These are phyloP conservation scores for Helogale parvula DNA, from an alignment of 2,113 vertebrate species.

Conservation along the genomic window DNA sequence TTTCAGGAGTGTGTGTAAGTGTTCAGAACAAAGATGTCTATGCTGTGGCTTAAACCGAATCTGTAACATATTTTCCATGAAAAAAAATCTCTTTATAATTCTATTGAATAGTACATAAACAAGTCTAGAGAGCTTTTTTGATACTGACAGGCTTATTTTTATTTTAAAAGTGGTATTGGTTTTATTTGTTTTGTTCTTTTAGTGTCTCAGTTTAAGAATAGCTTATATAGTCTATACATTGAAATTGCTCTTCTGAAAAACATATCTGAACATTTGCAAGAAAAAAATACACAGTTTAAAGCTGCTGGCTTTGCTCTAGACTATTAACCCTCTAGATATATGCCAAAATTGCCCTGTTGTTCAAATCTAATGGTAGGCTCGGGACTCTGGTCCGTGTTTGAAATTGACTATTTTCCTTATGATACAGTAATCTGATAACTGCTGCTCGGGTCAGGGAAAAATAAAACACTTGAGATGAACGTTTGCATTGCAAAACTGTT, in stretches of 20 bases:
- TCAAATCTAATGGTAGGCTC: conserved; percentile 49
- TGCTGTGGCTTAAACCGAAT: background rate
- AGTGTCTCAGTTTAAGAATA: conserved; percentile 57
- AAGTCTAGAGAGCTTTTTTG: conserved; percentile 25
- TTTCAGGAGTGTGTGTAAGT: background rate
- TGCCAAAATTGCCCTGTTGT: conserved; percentile 12
- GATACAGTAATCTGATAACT: conserved; percentile 71
- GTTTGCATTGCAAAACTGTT: conserved; percentile 56
- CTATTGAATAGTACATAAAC: conserved; percentile 40
- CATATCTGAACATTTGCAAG: conserved; percentile 53
- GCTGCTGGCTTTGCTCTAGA: background rate
- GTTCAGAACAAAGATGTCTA: background rate
- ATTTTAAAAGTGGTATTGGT: conserved; percentile 55
- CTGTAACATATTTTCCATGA: background rate
- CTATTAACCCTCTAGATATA: conserved; percentile 64
- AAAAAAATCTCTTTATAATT: conserved; percentile 8
- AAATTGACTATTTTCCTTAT: conserved; percentile 65
- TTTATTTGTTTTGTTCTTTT: conserved; percentile 60
- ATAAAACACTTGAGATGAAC: conserved; percentile 61
- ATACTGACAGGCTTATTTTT: conserved; percentile 59
- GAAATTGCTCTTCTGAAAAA: conserved; percentile 21
- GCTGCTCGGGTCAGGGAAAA: conserved; percentile 49
- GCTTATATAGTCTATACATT: conserved; percentile 37
- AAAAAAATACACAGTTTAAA: conserved; percentile 61
- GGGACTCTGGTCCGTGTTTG: conserved; percentile 37